These are phyloP conservation scores for Protosalanx chinensis DNA, from an alignment of 2,797 vertebrate genomes.

Conservation along the genomic window DNA sequence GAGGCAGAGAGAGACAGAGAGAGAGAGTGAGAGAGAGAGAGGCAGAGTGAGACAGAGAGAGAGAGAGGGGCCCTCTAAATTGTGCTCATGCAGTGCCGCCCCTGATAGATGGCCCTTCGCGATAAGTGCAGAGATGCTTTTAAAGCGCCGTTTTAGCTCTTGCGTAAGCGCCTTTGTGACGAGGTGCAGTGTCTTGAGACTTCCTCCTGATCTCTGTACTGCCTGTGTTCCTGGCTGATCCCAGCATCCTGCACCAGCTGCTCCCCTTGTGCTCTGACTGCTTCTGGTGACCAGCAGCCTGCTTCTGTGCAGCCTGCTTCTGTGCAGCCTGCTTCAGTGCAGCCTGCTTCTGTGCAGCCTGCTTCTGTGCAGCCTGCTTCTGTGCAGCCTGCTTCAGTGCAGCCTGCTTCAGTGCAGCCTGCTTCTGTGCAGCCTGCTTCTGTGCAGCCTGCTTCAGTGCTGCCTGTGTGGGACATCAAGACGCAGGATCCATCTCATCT, in stretches of 20 bases:
- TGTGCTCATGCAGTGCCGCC: conserved; percentile 25
- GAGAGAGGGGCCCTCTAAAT: not conserved
- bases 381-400: too few species aligned
- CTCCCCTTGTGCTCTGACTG: conserved; percentile 20
- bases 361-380: too few species aligned
- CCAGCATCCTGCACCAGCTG: not conserved
- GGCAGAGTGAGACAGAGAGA: too few species aligned
- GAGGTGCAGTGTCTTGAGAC: conserved; percentile 27
- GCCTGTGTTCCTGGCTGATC: conserved; percentile 34
- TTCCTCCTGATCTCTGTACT: conserved; percentile 35
- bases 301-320: too few species aligned
- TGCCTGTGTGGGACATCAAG: too few species aligned
- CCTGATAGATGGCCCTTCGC: conserved; percentile 35
- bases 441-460: too few species aligned
- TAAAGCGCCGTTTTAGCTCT: conserved; percentile 31
- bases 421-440: too few species aligned
- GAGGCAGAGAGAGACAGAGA: too few species aligned
- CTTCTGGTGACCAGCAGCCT: conserved; percentile 26
- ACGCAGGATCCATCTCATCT: too few species aligned
- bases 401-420: conserved; percentile 1
- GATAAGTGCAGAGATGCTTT: conserved; percentile 40
- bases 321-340: too few species aligned
- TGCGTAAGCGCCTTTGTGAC: conserved; percentile 37
- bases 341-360: conserved; percentile 1
- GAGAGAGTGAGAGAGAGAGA: too few species aligned